Conservation (phyloP, 2,797 vertebrate genomes). For the Mormyrus hasselquistii region DNA sequence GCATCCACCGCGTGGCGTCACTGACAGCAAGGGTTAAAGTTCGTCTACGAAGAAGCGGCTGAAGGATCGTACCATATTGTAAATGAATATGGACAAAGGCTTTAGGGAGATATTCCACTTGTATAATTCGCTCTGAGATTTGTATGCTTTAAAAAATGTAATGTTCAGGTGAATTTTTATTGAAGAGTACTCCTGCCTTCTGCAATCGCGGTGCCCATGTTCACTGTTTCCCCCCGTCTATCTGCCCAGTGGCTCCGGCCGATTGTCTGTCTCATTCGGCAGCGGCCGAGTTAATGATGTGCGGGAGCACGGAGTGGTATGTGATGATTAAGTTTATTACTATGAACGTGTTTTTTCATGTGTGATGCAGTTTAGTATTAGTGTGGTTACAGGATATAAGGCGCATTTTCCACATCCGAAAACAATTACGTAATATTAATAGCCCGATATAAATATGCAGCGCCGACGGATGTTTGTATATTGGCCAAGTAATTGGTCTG, state of each 20-base stretch:
- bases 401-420: background rate
- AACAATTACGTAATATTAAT: background rate
- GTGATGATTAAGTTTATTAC: background rate
- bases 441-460: background rate
- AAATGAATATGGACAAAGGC: background rate
- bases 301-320: background rate
- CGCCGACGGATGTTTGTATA: background rate
- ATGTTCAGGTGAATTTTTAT: background rate
- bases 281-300: background rate
- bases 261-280: conserved; percentile 15
- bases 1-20: background rate
- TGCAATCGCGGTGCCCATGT: background rate
- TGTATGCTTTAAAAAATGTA: background rate
- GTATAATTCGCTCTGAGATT: background rate
- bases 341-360: background rate
- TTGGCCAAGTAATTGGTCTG: background rate
- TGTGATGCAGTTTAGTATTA: background rate
- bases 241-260: background rate
- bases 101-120: background rate
- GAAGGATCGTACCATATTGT: background rate
- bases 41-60: background rate
- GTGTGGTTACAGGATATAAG: background rate
- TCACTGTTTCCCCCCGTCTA: background rate
- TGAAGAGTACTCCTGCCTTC: background rate
- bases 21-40: conserved; percentile 7